Base-by-base conservation (phyloP, 2,888 invertebrate species). In the Macropis europaea region DNA sequence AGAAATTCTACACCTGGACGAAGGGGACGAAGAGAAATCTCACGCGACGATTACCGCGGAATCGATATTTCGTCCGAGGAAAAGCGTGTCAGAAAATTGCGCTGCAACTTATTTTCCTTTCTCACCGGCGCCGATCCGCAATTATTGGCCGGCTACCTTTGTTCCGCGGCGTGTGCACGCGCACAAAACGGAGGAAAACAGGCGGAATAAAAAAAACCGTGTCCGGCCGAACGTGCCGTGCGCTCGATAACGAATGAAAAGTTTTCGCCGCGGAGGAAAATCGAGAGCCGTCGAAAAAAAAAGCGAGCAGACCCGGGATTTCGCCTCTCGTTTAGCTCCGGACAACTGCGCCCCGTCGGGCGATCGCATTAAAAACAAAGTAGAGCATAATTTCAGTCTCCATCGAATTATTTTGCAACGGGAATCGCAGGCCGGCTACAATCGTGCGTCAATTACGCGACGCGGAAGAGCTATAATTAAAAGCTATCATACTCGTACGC, bases 381-480 rank as follows among this genome's bases (percentile, higher is more conserved):
- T 19, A 22, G 13, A 28, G 19, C 52, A 32, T 40, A 63, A 64
- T 64, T 64, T 57, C 22, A n/a, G 26, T 19, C 22, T 28, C 2
- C 36, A 19, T 57, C 34, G 26, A 24, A 30, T 56, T 52, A 45
- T 42, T 54, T 17, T 15, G 22, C 32, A 26, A 45, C 11, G 2
- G n/a, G 15, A 11, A 28, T 6, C 6, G 30, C 11, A 19, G 36
- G 3, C 1, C 1, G 2, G 32, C 19, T 34, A 53, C 64, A 43
- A 50, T 66, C 30, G 38, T 13, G 30, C 19, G 61, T 68, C 68
- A 54, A 54, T 62, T 68, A 56, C 36, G 34, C 24, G 36, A 2
- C 22, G 22, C 34, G 34, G 48, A 53, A 53, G 15, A 19, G 48
- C 48, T 50, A 36, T 68, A 56, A 68, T 63, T 56, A 56, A 63